phyloP scores from a whole-genome alignment of 1,140 invertebrate species.

The Cotesia chilonis region DNA sequence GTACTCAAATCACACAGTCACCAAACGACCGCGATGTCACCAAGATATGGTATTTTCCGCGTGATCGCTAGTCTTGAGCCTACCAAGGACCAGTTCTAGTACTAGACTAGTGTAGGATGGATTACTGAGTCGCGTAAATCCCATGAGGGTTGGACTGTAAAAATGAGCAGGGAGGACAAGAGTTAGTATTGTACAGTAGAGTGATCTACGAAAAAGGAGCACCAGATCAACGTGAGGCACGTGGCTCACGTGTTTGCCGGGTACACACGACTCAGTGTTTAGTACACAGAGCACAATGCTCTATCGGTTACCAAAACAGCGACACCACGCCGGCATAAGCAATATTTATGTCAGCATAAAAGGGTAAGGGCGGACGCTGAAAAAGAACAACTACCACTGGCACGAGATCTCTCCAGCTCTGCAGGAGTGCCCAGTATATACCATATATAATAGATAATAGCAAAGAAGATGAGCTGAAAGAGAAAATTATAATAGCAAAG shows the following conservation, averaged over 20 bases:
- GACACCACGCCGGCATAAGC: constrained; percentile 62
- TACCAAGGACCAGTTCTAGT: background rate
- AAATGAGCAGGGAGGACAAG: constrained; percentile 10
- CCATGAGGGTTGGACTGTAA: constrained; percentile 45
- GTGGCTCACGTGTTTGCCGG: constrained; percentile 62
- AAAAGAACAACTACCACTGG: constrained; percentile 31
- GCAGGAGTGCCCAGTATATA: background rate
- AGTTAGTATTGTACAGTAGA: constrained; percentile 8
- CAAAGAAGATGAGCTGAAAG: no score
- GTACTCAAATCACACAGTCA: background rate
- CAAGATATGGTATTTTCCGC: constrained; percentile 36
- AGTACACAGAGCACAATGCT: constrained; percentile 62
- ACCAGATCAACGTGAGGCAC: constrained; percentile 48
- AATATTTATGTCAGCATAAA: constrained; percentile 67
- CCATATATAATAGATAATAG: no score
- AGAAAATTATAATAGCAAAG: no score
- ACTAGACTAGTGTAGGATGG: background rate
- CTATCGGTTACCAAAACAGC: constrained; percentile 66
- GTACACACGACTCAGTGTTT: constrained; percentile 61
- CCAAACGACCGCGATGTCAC: constrained; percentile 40
- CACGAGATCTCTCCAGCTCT: background rate
- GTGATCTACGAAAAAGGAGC: constrained; percentile 8
- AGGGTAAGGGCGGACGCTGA: constrained; percentile 48
- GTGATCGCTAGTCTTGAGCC: constrained; percentile 25
- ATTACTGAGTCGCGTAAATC: constrained; percentile 52